Evolutionary conservation across 2,797 vertebrate genomes (phyloP).

Genomic region (Staurois parvus): DNA sequence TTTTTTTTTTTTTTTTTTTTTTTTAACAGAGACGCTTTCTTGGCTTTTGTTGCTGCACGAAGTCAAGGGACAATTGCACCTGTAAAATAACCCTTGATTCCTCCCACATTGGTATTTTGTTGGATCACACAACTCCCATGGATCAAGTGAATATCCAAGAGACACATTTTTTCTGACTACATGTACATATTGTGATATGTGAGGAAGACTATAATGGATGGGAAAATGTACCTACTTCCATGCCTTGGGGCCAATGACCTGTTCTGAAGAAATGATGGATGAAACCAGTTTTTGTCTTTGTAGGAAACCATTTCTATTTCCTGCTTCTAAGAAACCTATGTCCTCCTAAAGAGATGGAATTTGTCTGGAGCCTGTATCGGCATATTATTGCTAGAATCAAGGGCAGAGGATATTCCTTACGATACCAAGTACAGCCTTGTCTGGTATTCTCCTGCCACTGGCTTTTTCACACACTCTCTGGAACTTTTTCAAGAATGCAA

Average conservation of each 20-base stretch:
- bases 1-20: neutral
- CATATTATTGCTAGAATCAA: neutral
- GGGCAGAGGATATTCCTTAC: neutral
- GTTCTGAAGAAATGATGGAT: neutral
- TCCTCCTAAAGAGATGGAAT: neutral
- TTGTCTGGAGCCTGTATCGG: neutral
- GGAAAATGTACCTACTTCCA: neutral
- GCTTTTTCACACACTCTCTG: neutral
- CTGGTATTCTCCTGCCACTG: neutral
- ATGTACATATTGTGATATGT: slow-evolving; percentile 41
- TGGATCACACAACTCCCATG: neutral
- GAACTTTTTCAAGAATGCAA: neutral
- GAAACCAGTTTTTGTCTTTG: neutral
- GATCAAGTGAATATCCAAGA: slow-evolving; percentile 15
- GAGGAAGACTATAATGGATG: neutral
- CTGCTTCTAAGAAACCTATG: neutral
- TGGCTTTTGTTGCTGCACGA: slow-evolving; percentile 85
- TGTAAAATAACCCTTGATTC: slow-evolving; percentile 78
- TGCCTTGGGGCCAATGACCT: neutral
- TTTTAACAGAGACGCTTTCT: slow-evolving; percentile 81
- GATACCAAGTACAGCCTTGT: neutral
- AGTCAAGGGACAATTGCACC: slow-evolving; percentile 81
- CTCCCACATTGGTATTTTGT: neutral
- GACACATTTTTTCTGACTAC: slow-evolving; percentile 25
- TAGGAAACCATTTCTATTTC: neutral